Evolutionary conservation across 2,113 vertebrate genomes (phyloP).

Genomic region (Pygoscelis antarcticus): DNA sequence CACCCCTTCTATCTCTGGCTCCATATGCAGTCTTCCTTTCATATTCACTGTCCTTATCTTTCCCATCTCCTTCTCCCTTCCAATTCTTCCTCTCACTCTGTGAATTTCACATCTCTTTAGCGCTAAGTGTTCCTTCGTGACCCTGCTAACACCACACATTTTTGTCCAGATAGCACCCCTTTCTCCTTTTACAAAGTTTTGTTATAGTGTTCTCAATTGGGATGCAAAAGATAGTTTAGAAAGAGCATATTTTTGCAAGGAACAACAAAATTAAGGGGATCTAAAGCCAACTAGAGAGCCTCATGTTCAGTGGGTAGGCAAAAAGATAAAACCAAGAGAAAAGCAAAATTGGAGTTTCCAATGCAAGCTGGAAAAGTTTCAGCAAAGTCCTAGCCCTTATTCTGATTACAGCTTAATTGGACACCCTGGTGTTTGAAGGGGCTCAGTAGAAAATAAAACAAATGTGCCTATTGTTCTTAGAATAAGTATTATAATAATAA

Average conservation of each 20-base stretch:
- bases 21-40: background rate
- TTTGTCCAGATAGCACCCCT: background rate
- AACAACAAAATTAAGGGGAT: background rate
- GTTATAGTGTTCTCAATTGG: background rate
- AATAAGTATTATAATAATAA: conserved; percentile 45
- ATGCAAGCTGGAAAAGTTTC: conserved; percentile 11
- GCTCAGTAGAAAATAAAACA: conserved; percentile 34
- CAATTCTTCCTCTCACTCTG: background rate
- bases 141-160: background rate
- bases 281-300: background rate
- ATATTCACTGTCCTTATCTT: background rate
- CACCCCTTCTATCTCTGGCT: background rate
- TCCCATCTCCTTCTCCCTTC: background rate
- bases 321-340: background rate
- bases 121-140: background rate
- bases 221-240: background rate
- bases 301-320: background rate
- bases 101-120: background rate
- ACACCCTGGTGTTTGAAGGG: conserved; percentile 43
- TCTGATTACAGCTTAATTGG: conserved; percentile 34
- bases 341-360: background rate
- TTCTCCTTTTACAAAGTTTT: background rate
- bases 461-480: conserved; percentile 54
- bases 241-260: background rate
- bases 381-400: background rate